Base-by-base conservation (phyloP, 2,888 invertebrate species). In the Amphipyra berbera region DNA sequence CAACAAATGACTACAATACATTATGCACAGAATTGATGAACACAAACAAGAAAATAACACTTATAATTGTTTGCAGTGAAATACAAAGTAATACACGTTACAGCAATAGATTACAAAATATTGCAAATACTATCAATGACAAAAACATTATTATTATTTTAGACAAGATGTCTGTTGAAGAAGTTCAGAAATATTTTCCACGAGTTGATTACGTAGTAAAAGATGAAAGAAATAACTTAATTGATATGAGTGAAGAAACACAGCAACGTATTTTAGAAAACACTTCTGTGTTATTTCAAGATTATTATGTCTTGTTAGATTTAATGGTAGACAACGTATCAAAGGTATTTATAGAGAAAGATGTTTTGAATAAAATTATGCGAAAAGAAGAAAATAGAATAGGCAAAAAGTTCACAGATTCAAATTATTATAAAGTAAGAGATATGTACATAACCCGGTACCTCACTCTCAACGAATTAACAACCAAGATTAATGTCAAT, bases 271-370 rank as follows among this genome's bases (percentile, higher is more conserved):
- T 75, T 2, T 44, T 61, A 9, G 12, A 55, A 8, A 40, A 60
- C 4, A 41, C 53, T 13, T 13, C 27, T 46, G 42, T 75, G 0
- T 44, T 53, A 38, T 75, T 75, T 56, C 76, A 75, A 56, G 67
- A 53, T 6, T 6, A 35, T n/a, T 35, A 58, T 38, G 33, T 71
- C 1, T 27, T 21, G 7, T 42, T 74, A 38, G 2, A 35, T 12
- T 7, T 57, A 12, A n/a, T 71, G 1, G 6, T 73, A 7, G 65
- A 62, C 12, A 30, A 65, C 6, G n/a, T 30, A 10, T 46, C 64
- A 2, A 45, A 45, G 1, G 6, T 0, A 10, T 62, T 33, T 33
- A 13, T 74, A 1, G 40, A 41, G 38, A 75, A 57, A 30, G 13
- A 10, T 0, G 47, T 68, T 2, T 50, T 69, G 1, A 21, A 53